Evolutionary conservation across 1,140 invertebrate species (phyloP).

Genomic region (Drosophila takahashii): DNA sequence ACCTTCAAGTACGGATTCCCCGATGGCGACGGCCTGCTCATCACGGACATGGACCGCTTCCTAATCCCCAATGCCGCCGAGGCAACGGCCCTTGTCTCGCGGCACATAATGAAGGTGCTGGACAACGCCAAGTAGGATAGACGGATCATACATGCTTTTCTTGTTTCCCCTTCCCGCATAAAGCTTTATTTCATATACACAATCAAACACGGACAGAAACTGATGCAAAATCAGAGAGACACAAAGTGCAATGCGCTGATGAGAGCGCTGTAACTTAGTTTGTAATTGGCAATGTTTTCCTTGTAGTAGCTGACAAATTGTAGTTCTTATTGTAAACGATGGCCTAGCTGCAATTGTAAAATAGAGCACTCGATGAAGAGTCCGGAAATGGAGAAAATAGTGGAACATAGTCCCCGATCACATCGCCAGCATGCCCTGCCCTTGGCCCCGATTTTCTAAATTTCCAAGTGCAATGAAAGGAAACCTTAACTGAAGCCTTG

Average conservation of each 20-base stretch:
- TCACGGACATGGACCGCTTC: constrained; percentile 95
- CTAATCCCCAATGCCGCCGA: constrained; percentile 96
- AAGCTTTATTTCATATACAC: constrained; percentile 38
- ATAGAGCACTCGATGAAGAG: constrained; percentile 45
- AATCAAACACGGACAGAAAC: constrained; percentile 24
- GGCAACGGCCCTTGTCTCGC: constrained; percentile 89
- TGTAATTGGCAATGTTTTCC: constrained; percentile 68
- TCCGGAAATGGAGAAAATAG: constrained; percentile 5
- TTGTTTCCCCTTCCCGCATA: constrained; percentile 1
- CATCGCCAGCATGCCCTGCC: constrained; percentile 9
- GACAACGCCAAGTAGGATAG: constrained; percentile 59
- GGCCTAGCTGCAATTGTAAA: constrained; percentile 59
- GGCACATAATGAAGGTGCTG: constrained; percentile 86
- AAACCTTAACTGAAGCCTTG: constrained; percentile 60
- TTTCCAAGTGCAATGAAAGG: constrained; percentile 48
- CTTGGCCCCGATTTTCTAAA: constrained; percentile 31
- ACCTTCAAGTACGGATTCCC: constrained; percentile 91
- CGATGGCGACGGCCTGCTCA: constrained; percentile 77
- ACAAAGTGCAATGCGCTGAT: constrained; percentile 52
- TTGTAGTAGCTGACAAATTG: constrained; percentile 51
- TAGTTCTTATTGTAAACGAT: constrained; percentile 38
- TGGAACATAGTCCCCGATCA: constrained; percentile 1
- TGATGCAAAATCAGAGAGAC: constrained; percentile 4
- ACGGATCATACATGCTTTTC: constrained; percentile 19
- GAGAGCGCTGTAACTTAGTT: constrained; percentile 40